Conservation (phyloP, 2,113 vertebrate genomes). For the Amia ocellicauda region DNA sequence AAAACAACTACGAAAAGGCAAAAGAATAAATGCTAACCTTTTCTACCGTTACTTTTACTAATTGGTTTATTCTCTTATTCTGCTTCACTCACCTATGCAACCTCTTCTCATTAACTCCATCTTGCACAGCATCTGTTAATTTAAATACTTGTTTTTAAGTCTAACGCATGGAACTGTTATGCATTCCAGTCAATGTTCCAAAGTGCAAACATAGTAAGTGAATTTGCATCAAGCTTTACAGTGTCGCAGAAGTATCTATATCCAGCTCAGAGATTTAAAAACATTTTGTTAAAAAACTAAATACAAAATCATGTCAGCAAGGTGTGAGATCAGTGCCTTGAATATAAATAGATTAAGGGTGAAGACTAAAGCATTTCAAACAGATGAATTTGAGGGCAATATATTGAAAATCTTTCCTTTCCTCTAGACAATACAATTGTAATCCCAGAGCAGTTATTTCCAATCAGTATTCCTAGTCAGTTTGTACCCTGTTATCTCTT, state of each 20-base stretch:
- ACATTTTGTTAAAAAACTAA: no score
- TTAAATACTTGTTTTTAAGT: no score
- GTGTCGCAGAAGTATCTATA: no score
- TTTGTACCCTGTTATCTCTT: constrained; percentile 23
- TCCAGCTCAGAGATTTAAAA: no score
- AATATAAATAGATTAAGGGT: constrained; percentile 14
- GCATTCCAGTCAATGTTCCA: no score
- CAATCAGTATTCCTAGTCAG: constrained; percentile 24
- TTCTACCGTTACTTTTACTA: neutral
- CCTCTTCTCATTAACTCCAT: constrained; percentile 30
- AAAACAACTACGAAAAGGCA: constrained; percentile 24
- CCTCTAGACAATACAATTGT: neutral
- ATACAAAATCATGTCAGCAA: no score
- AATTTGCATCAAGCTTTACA: no score
- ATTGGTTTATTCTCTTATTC: neutral
- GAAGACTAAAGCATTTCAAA: neutral
- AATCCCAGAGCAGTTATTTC: neutral
- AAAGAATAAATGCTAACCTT: constrained; percentile 4
- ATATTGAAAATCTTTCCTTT: neutral
- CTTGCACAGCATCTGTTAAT: constrained; percentile 1
- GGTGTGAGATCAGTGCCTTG: neutral
- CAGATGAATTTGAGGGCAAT: neutral
- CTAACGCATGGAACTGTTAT: no score
- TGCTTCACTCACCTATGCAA: constrained; percentile 21
- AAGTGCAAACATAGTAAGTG: no score